phyloP scores from a whole-genome alignment of 1,140 invertebrate genomes.

The Drosophila quadrilineata region DNA sequence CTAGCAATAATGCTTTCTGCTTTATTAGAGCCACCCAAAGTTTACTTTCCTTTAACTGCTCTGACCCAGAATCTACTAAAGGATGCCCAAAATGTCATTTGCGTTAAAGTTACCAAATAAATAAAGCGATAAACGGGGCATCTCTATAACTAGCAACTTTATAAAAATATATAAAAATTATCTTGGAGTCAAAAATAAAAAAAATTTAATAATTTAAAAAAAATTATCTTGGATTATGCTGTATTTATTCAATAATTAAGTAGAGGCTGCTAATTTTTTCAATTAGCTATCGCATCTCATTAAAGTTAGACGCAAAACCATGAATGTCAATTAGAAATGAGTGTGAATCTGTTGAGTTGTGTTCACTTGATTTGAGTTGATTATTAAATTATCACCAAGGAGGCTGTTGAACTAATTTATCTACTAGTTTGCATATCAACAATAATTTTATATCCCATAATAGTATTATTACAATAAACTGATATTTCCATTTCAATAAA shows the following conservation, averaged over 20 bases:
- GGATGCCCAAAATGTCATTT: constrained; percentile 12
- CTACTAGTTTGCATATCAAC: too few relatives aligned
- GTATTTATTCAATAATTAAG: too few relatives aligned
- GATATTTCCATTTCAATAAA: constrained; percentile 27
- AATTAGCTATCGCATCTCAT: too few relatives aligned
- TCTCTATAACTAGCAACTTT: too few relatives aligned
- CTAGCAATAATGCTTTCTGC: constrained; percentile 43
- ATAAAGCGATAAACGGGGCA: neutral
- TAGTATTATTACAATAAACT: too few relatives aligned
- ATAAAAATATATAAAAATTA: too few relatives aligned
- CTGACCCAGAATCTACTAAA: neutral
- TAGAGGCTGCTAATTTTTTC: neutral
- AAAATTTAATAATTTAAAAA: too few relatives aligned
- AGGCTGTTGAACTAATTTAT: neutral
- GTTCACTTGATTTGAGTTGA: constrained; percentile 6
- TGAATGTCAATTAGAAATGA: neutral
- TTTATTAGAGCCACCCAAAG: constrained; percentile 31
- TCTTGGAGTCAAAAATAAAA: too few relatives aligned
- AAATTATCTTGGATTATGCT: too few relatives aligned
- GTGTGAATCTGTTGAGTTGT: neutral
- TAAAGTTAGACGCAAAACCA: neutral
- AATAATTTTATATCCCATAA: too few relatives aligned
- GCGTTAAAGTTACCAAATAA: neutral
- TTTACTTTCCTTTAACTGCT: constrained; percentile 10
- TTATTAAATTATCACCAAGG: constrained; percentile 3